Evolutionary conservation across 1,140 invertebrate genomes (phyloP), one percentile per base, ranked within the genome.

Genomic region (Pseudomyrmex dendroicus): DNA sequence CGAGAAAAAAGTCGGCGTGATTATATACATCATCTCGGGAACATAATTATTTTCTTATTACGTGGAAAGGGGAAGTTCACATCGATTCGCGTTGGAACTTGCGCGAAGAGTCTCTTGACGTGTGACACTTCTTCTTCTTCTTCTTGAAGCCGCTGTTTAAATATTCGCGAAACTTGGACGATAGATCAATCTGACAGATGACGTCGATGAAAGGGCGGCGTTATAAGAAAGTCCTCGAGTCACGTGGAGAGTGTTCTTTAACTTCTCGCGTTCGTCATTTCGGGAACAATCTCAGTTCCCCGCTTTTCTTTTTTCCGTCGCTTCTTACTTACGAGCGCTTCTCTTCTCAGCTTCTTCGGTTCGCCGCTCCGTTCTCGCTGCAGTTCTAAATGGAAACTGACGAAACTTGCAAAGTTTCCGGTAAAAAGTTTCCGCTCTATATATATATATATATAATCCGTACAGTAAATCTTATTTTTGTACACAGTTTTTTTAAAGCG

Each of bases 121-220:
- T 59, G 48, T 57, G 76, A 70, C 64, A 78, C 54, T 78, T 70
- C 35, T 68, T 57, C 64, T 68, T 57, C 64, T 35, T 35, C 64
- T 35, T 35, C 35, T 35, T 35, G 54, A 1, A 8, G 54, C 64
- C 35, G 22, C 44, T 78, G 76, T 57, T 78, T 78, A 78, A 78
- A 48, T 78, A 78, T 78, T 78, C 76, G 35, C 64, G 54, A 68
- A 78, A 78, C 76, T 78, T 78, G 5, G 64, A 44, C 64, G 76
- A 78, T 78, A 78, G 76, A 78, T 78, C 76, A 78, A 78, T 68
- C 64, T 70, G 64, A 78, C 44, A 54, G 76, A 78, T 78, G 76
- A 78, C 76, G 76, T 78, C 64, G 63, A 78, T 78, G 76, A 78
- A 78, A 78, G 76, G 50, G 35, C 66, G 64, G 35, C 76, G 50